Evolutionary conservation across 2,113 vertebrate species (phyloP).

Genomic region (Epinephelus cyanopodus): DNA sequence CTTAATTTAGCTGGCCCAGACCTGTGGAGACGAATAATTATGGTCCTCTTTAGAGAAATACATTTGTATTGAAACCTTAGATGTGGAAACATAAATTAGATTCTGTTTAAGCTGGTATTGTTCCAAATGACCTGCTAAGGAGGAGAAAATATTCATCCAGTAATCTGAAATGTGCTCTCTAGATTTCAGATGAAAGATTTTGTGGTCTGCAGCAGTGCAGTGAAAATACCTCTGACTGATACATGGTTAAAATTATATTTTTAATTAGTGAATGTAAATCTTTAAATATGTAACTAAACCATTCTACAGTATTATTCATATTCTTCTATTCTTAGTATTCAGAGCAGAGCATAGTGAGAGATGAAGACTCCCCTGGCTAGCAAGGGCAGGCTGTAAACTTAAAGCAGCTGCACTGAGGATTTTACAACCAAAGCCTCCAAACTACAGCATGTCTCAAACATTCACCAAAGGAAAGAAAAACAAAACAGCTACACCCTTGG

Average conservation of each 20-base stretch:
- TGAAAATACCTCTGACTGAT: not conserved
- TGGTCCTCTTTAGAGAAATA: conserved; percentile 20
- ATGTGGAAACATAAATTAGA: not conserved
- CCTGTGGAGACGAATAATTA: conserved; percentile 31
- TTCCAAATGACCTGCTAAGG: not conserved
- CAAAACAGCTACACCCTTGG: conserved; percentile 68
- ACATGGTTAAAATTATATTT: conserved; percentile 11
- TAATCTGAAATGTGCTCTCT: not conserved
- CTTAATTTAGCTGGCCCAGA: conserved; percentile 26
- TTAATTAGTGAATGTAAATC: conserved; percentile 26
- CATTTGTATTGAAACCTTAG: conserved; percentile 7
- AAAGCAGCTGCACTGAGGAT: conserved; percentile 26
- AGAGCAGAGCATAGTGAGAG: conserved; percentile 2
- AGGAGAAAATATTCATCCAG: not conserved
- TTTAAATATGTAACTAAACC: not conserved
- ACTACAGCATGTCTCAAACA: conserved; percentile 52
- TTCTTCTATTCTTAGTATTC: conserved; percentile 24
- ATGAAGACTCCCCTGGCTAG: conserved; percentile 13
- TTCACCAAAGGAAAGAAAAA: conserved; percentile 65
- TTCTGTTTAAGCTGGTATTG: not conserved
- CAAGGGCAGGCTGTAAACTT: conserved; percentile 38
- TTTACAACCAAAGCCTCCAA: conserved; percentile 53
- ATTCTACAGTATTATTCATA: not conserved
- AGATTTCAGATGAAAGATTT: not conserved
- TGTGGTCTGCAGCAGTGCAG: not conserved